Base-by-base conservation (phyloP, 2,113 vertebrate genomes). In the human (Homo sapiens) region DNA sequence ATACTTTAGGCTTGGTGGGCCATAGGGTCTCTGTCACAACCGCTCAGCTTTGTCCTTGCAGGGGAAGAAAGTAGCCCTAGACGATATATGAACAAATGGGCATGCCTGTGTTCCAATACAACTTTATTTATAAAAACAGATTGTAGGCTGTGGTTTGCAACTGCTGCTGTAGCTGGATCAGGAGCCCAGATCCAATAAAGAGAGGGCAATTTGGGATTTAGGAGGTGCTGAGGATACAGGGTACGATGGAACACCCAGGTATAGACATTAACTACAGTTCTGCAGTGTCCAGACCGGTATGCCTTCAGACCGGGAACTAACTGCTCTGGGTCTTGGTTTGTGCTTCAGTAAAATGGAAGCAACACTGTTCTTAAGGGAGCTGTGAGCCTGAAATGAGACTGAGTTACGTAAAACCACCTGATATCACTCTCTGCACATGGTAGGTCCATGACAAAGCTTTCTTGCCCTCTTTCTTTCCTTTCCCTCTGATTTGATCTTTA, bases 391-490 rank as follows among this genome's bases (percentile, higher is more conserved):
- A 59, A 10, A 32, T 1, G 52, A 50, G 35, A 84, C 1, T 1
- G 11, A 10, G 55, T 14, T 0, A 8, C 1, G 2, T 2, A 18
- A 50, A 66, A 13, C 17, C 13, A 0, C 45, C 12, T 0, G 2
- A 35, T 8, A 4, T 22, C 8, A 8, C 9, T 30, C 32, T 14
- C 22, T 3, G 20, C 2, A 4, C 27, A 18, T 0, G 5, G 50
- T 0, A 20, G 32, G 45, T 23, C 75, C 27, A 4, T 0, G 4
- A 22, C n/a, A 50, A 32, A 70, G 79, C 66, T 35, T 22, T 38
- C 30, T 25, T 9, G 3, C 5, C 32, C 6, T 10, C 50, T 64
- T 79, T 18, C 68, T 40, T n/a, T 18, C 6, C 83, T 59, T 20
- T 17, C 7, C 14, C 3, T 8, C 86, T 4, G 57, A 35, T 9